Evolutionary conservation across 2,113 vertebrate species (phyloP).

Genomic region (Pedetes capensis): DNA sequence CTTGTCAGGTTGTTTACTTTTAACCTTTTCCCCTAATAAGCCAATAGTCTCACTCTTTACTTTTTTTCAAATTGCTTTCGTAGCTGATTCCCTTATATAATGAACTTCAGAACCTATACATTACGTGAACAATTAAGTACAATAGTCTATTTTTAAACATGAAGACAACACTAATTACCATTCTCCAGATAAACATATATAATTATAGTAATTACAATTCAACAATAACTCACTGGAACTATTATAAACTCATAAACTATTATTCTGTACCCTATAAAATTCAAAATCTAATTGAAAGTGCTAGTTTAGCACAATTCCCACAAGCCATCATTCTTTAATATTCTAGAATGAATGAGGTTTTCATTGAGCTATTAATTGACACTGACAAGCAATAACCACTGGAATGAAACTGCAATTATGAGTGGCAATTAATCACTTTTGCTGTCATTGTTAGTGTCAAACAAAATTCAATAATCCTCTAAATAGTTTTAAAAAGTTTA

Average conservation of each 20-base stretch:
- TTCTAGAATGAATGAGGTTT: constrained; percentile 83
- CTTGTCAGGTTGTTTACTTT: neutral
- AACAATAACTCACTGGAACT: constrained; percentile 79
- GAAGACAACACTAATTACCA: constrained; percentile 67
- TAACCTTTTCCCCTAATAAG: neutral
- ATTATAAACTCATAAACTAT: constrained; percentile 84
- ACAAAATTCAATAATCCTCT: constrained; percentile 78
- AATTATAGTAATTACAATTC: constrained; percentile 79
- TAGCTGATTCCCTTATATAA: constrained; percentile 37
- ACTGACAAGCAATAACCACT: constrained; percentile 88
- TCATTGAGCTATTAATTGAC: constrained; percentile 87
- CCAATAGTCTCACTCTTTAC: neutral
- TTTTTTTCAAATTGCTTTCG: constrained; percentile 31
- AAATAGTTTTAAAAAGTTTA: constrained; percentile 73
- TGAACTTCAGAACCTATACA: constrained; percentile 52
- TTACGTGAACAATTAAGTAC: constrained; percentile 69
- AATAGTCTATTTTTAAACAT: constrained; percentile 76
- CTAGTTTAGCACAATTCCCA: constrained; percentile 85
- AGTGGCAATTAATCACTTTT: constrained; percentile 89
- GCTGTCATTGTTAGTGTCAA: constrained; percentile 84
- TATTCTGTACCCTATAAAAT: constrained; percentile 84
- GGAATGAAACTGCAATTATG: constrained; percentile 90
- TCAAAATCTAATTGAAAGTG: constrained; percentile 84
- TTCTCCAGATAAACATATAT: constrained; percentile 78
- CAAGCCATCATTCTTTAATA: constrained; percentile 83